These are phyloP conservation scores for Scolanthus callimorphus DNA, from an alignment of 92 coral and sea anemone species.

Conservation along the genomic window DNA sequence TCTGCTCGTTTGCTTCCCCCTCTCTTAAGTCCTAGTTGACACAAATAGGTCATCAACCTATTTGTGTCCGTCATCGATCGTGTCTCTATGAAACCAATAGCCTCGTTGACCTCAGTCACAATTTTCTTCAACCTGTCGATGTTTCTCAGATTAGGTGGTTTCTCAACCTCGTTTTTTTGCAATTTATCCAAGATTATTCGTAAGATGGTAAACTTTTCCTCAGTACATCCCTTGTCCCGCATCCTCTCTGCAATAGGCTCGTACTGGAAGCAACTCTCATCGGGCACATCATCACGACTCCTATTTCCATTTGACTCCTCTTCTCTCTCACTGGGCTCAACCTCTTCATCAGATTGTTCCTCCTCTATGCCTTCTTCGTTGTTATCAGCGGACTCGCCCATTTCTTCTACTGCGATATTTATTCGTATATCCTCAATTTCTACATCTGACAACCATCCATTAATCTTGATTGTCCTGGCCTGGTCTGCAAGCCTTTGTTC, in stretches of 20 bases:
- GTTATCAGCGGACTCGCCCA: too few relatives aligned
- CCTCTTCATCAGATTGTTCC: neutral
- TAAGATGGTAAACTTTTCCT: slow-evolving; percentile 15
- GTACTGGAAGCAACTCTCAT: slow-evolving; percentile 4
- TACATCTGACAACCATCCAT: slow-evolving; percentile 31
- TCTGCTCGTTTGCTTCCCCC: too few relatives aligned
- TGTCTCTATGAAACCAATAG: too few relatives aligned
- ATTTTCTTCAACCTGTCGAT: too few relatives aligned
- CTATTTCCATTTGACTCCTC: neutral
- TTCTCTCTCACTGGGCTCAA: neutral
- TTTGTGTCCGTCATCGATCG: too few relatives aligned
- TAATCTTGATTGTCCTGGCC: slow-evolving; percentile 13
- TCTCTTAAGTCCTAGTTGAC: too few relatives aligned
- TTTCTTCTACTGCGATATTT: too few relatives aligned
- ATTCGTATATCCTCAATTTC: slow-evolving; percentile 33
- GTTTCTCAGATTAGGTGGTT: slow-evolving; percentile 9
- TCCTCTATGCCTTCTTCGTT: neutral
- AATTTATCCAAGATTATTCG: slow-evolving; percentile 20
- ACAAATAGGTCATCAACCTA: too few relatives aligned
- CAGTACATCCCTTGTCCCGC: slow-evolving; percentile 5
- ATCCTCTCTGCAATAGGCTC: slow-evolving; percentile 20
- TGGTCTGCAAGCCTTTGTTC: slow-evolving; percentile 17
- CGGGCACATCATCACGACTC: slow-evolving; percentile 9
- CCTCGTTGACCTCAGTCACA: too few relatives aligned
- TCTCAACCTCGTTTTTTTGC: slow-evolving; percentile 7